Evolutionary conservation across 2,888 invertebrate genomes (phyloP), one percentile per base, ranked within the genome.

Genomic region (Leptinotarsa tumamoca): DNA sequence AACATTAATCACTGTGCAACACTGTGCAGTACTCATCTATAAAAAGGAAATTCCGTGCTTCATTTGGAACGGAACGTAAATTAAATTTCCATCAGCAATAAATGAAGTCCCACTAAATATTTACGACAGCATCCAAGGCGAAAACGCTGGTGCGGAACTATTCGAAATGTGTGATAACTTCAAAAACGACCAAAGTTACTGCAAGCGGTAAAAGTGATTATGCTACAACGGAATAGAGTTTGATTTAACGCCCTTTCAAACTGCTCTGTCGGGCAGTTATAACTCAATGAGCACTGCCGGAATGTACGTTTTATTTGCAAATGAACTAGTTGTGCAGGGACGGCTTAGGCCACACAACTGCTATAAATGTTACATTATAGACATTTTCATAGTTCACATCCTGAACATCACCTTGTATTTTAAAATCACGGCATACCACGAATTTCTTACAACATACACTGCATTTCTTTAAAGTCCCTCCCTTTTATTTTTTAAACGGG

Each of bases 241-340:
- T 78, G 80, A 78, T 80, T 80, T 80, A 80, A 80, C 80, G 78
- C 76, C 74, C 73, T 79, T 80, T 80, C 79, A 81, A 81, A 81
- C 81, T 78, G 78, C 74, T 58, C 58, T 80, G 77, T 73, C 74
- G 73, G 68, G 74, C 78, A 73, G 78, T 71, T 71, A 68, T 75
- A 73, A 77, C 76, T 76, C 71, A 72, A 75, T 77, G 79, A 81
- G 79, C 75, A 71, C 75, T 70, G 73, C 70, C 73, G 80, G 78
- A 80, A 79, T 81, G 80, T 79, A 76, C 75, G 80, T 79, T 80
- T 80, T 79, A 77, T 75, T 75, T 15, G 77, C 80, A 78, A 79
- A 77, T 77, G 77, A 79, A 80, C 77, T 78, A 75, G 71, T 77
- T 76, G 74, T 73, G 72, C 58, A 23, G 58, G 58, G 58, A 14